A percentile compares a stretch with the other conserved stretches of the same genome.
Conservation (phyloP, 2,888 invertebrate genomes). For the Ischnura elegans region DNA sequence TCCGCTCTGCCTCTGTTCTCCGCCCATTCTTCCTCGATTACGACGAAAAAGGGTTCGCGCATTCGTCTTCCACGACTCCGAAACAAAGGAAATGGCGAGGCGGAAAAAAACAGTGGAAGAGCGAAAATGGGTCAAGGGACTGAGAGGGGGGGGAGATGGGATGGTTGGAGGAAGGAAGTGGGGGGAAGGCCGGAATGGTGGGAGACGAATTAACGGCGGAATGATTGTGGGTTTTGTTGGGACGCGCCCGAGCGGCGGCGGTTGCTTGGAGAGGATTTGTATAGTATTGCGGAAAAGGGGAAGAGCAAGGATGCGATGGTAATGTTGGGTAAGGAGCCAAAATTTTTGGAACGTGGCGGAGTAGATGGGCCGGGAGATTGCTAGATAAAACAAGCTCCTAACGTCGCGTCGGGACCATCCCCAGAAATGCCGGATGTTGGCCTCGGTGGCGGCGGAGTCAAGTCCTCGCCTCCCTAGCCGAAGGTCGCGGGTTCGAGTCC, state of each 20-base stretch:
- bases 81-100: slow-evolving; percentile 3
- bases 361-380: not conserved
- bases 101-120: not conserved
- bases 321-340: not conserved
- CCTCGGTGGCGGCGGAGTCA: too few relatives aligned
- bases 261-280: not conserved
- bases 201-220: not conserved
- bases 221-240: not conserved
- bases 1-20: not conserved
- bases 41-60: not conserved
- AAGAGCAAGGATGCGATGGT: not conserved
- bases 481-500: too few relatives aligned
- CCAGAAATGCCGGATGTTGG: too few relatives aligned
- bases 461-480: too few relatives aligned
- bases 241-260: not conserved
- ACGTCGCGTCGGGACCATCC: too few relatives aligned
- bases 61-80: slow-evolving; percentile 2
- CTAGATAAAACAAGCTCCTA: too few relatives aligned
- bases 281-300: not conserved
- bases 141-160: slow-evolving; percentile 41
- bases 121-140: not conserved
- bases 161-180: not conserved
- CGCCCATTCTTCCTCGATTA: not conserved
- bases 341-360: not conserved
- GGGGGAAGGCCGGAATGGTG: not conserved